Percentiles rank a stretch among this genome's conserved stretches.
Conservation (phyloP, 2,113 vertebrate genomes). For the Clarias macrocephalus region DNA sequence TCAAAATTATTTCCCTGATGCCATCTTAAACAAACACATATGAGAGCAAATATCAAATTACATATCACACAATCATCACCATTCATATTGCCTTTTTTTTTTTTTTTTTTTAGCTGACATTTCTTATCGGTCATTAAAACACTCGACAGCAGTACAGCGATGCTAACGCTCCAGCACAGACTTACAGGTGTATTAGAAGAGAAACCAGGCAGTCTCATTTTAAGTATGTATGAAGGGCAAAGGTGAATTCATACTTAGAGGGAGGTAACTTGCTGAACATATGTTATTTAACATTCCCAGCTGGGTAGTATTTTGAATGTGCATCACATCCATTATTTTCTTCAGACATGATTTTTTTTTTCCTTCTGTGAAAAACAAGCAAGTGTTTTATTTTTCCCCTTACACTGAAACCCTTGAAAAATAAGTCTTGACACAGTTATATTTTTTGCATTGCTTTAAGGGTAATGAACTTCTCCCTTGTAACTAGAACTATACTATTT, state of each 20-base stretch:
- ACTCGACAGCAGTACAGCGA: background rate
- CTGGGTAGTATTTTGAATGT: constrained; percentile 13
- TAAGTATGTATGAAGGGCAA: constrained; percentile 47
- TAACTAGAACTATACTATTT: background rate
- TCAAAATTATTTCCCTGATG: background rate
- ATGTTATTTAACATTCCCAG: constrained; percentile 42
- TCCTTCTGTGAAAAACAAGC: background rate
- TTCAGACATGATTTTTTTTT: background rate
- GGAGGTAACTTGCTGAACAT: constrained; percentile 49
- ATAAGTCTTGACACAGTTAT: background rate
- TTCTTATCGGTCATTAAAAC: background rate
- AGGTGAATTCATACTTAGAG: constrained; percentile 39
- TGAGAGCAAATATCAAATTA: background rate
- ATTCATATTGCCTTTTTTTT: background rate
- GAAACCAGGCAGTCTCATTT: constrained; percentile 12
- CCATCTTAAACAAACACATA: background rate
- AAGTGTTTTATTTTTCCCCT: background rate
- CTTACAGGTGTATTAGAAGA: background rate
- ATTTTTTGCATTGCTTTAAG: background rate
- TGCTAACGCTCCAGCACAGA: background rate
- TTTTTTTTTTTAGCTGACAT: background rate
- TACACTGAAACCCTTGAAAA: background rate
- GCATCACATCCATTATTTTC: background rate
- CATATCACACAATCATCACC: background rate
- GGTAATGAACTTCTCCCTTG: background rate